Base-by-base conservation (phyloP, 2,113 vertebrate genomes). In the Xenotilapia longispinis region DNA sequence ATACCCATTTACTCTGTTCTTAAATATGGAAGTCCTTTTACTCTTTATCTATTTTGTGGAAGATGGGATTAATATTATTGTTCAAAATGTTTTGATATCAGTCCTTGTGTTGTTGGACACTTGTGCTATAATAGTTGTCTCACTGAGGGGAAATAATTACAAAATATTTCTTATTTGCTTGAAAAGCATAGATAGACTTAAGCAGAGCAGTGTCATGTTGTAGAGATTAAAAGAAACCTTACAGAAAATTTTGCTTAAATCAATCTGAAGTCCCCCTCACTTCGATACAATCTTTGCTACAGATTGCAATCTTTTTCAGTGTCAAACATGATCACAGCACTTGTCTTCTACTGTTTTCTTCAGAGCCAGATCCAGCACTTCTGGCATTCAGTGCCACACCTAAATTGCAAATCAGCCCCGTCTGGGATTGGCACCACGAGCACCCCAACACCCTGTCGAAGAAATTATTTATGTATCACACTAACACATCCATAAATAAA, bases 401-500 rank as follows among this genome's bases (percentile, higher is more conserved):
- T 91, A 89, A 92, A 94, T 92, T 94, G 89, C 89, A 94, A 94
- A 95, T 95, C 91, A 91, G 84, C 58, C 85, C 38, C 13, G 15
- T 82, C 86, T 23, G 88, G 87, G 82, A 90, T 89, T 91, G 91
- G 54, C 93, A 91, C 65, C 7, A 9, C 83, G 14, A 90, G 70
- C 87, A 47, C 75, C 87, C 87, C 42, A 45, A 84, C 90, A 84
- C 87, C 85, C 85, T 80, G 86, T 90, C 83, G 85, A 80, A 92
- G 91, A 94, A 92, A 95, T 95, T 94, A 95, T 95, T 95, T 91
- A 95, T 93, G 90, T 91, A 94, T 94, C 92, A 89, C 89, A 92
- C 78, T 57, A 70, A 93, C 78, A 80, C 79, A 6, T 83, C 88
- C 94, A 95, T 95, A 95, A 95, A 95, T 94, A 95, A 94, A 94